A percentile compares a stretch with the other conserved stretches of the same genome.
phyloP scores from a whole-genome alignment of 2,888 invertebrate species.

The Blera fallax region DNA sequence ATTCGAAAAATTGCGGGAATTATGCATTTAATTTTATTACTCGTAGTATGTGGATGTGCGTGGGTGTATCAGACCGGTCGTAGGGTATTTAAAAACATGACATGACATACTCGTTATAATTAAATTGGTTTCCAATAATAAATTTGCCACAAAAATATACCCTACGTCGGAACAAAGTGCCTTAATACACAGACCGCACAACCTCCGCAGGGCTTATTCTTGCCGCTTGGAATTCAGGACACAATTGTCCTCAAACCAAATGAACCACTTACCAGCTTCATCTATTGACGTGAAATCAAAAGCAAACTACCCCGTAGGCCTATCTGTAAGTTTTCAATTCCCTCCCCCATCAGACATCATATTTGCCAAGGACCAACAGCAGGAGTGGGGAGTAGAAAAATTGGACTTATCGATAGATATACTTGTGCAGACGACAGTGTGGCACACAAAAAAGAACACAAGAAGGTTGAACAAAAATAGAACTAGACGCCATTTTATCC shows the following conservation, averaged over 20 bases:
- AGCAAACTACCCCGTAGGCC: neutral
- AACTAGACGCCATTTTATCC: no score
- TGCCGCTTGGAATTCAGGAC: neutral
- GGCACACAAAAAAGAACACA: neutral
- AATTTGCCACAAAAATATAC: neutral
- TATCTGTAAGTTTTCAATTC: neutral
- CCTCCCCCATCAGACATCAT: neutral
- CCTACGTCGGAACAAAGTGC: no score
- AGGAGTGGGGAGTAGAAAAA: neutral
- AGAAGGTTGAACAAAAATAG: no score
- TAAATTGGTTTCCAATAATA: neutral
- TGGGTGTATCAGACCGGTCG: no score
- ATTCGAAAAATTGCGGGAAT: no score
- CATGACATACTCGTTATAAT: no score
- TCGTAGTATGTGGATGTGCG: no score
- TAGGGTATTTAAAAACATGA: no score
- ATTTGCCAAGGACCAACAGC: neutral
- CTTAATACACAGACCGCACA: neutral
- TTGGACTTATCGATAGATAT: neutral
- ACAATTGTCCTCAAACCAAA: neutral
- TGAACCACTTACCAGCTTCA: conserved; percentile 4
- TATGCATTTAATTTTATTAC: no score
- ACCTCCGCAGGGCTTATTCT: neutral
- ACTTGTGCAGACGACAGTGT: neutral
- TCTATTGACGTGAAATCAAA: neutral